These are phyloP conservation scores for Pan paniscus DNA, from an alignment of 2,113 vertebrate genomes.

Conservation along the genomic window DNA sequence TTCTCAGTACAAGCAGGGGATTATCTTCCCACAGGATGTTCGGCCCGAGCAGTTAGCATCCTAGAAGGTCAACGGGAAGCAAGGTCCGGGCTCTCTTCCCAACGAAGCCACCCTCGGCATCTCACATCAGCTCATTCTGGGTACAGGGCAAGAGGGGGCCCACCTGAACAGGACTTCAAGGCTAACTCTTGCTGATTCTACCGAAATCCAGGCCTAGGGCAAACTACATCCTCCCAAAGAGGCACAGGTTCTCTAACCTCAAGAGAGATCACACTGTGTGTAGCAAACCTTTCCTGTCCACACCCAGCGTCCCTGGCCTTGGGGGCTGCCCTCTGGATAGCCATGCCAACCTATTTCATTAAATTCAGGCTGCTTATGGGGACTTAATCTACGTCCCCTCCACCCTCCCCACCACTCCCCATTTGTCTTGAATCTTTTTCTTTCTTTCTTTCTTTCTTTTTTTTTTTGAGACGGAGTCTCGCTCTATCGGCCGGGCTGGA, in stretches of 20 bases:
- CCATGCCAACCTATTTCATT: background rate
- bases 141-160: background rate
- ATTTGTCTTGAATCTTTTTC: background rate
- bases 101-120: background rate
- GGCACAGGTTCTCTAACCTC: background rate
- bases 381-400: background rate
- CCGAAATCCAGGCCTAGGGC: background rate
- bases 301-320: background rate
- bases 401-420: background rate
- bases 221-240: no score
- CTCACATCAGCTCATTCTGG: background rate
- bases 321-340: background rate
- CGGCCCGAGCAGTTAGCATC: background rate
- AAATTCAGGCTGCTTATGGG: background rate
- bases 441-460: background rate
- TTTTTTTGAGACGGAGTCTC: no score
- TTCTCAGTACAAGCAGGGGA: background rate
- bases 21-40: background rate
- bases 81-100: background rate
- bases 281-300: background rate
- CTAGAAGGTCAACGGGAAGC: background rate
- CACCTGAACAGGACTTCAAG: background rate
- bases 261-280: rapidly evolving
- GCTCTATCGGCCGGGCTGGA: rapidly evolving
- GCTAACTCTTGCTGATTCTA: background rate